Base-by-base conservation (phyloP, 2,113 vertebrate genomes). In the Passer montanus region DNA sequence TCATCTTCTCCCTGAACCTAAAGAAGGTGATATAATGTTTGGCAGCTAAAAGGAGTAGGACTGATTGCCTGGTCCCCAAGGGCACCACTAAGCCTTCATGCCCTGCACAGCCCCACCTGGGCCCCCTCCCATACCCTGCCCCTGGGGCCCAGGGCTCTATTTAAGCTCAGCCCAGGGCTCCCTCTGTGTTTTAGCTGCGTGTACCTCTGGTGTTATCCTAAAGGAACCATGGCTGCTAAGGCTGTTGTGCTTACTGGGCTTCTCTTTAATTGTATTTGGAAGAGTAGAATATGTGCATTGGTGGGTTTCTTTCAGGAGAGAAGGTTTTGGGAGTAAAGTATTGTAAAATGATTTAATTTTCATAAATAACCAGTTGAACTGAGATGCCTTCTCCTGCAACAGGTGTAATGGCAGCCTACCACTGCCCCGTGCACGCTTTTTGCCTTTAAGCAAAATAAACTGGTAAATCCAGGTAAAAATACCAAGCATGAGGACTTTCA, bases 171-270 rank as follows among this genome's bases (percentile, higher is more conserved):
- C 11, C 27, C 9, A 18, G 14, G 16, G 2, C 0, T 2, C 0
- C 1, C 1, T 5, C 1, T 56, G 0, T 69, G 2, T 53, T 0
- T 4, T 0, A 24, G 8, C 6, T 88, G 6, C 27, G 27, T 39
- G 50, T 31, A 2, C 5, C 7, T 46, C 14, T 53, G 31, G 13
- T 39, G 9, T 13, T 27, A 6, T 41, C 7, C 4, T 20, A 4
- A 46, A 76, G 67, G 17, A 62, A 22, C 0, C 0, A 4, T 4
- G 11, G n/a, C 11, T 52, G 0, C 31, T 58, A 9, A n/a, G 11
- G 14, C 6, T 33, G 43, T 9, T 23, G 23, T 27, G 41, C 30
- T 35, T 66, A n/a, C 5, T 63, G 4, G 10, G 3, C 11, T 75
- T 33, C 8, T 31, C 31, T 39, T 7, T 6, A 37, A 16, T 49